Evolutionary conservation across 1,140 invertebrate genomes (phyloP), one percentile per base, ranked within the genome.

Genomic region (Solenopsis fugax): DNA sequence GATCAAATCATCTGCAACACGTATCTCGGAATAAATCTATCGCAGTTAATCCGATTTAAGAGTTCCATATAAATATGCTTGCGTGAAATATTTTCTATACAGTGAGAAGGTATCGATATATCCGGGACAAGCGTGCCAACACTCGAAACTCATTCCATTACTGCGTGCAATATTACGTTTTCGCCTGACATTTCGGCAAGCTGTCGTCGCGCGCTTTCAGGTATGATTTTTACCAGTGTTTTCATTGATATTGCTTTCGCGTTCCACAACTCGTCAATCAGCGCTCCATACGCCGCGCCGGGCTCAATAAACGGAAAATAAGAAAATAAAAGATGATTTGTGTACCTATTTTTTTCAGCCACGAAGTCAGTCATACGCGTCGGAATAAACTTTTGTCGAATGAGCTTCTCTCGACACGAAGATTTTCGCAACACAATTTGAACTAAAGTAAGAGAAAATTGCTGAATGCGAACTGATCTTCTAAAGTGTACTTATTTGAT

Each of bases 111-210:
- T 45, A 41, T 72, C 65, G 29, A 81, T 71, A 69, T 29, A 71
- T 71, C 6, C 48, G 2, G n/a, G 9, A 69, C 48, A 21, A 81
- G 16, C 34, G 6, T 54, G n/a, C 34, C 34, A 37, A 71, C 50
- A 72, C 37, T 71, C 78, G 65, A 37, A 81, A 81, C 16, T 81
- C 21, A 72, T 81, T 81, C 50, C 37, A 81, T 81, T 81, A 81
- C 21, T 24, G 13, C 6, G 18, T 34, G 52, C 65, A 73, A 82
- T 82, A 58, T 73, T 73, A 82, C 80, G 16, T 37, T 82, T 72
- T 72, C 52, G 65, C 21, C n/a, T 82, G 78, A 56, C 50, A 82
- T 72, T 82, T 81, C 64, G 34, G 62, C 45, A 21, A 37, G 29
- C 77, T 80, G 77, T 71, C 77, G 48, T 80, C 50, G 77, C 50